Conservation (phyloP, 2,888 invertebrate species). For the Drosophila affinis region DNA sequence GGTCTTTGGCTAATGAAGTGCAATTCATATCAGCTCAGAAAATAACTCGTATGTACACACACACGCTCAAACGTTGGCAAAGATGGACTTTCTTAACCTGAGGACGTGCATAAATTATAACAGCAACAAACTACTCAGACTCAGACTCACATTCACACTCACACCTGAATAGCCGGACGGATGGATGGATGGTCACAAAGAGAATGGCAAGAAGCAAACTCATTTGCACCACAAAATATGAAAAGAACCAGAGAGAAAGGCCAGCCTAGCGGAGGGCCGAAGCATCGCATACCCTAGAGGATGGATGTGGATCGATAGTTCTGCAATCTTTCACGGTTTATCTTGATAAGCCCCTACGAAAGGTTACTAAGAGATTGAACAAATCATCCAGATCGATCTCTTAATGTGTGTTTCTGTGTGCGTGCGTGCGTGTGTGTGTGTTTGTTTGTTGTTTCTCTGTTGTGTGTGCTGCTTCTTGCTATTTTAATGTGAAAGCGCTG, state of each 20-base stretch:
- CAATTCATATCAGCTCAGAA: slow-evolving; percentile 42
- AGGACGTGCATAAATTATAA: slow-evolving; percentile 76
- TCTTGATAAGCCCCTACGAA: slow-evolving; percentile 7
- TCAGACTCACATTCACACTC: slow-evolving; percentile 12
- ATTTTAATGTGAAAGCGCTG: slow-evolving; percentile 80
- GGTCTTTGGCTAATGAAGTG: slow-evolving; percentile 6
- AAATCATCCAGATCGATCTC: not conserved
- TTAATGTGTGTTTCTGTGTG: no score
- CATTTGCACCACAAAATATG: slow-evolving; percentile 54
- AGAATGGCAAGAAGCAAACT: slow-evolving; percentile 64
- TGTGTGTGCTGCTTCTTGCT: slow-evolving; percentile 68
- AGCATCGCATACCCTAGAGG: not conserved
- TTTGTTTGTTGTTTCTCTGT: slow-evolving; percentile 37
- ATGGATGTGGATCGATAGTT: not conserved
- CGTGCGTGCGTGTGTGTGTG: slow-evolving; percentile 1
- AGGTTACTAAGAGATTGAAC: not conserved
- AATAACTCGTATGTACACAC: slow-evolving; percentile 18
- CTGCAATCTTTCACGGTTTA: no score
- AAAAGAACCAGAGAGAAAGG: slow-evolving; percentile 53
- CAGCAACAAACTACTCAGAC: slow-evolving; percentile 47
- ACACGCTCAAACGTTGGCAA: slow-evolving; percentile 34
- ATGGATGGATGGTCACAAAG: slow-evolving; percentile 53
- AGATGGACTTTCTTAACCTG: slow-evolving; percentile 76
- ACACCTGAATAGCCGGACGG: slow-evolving; percentile 18
- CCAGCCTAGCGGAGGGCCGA: not conserved